Conservation (phyloP, 2,888 invertebrate species). For the Dryadula phaetusa region DNA sequence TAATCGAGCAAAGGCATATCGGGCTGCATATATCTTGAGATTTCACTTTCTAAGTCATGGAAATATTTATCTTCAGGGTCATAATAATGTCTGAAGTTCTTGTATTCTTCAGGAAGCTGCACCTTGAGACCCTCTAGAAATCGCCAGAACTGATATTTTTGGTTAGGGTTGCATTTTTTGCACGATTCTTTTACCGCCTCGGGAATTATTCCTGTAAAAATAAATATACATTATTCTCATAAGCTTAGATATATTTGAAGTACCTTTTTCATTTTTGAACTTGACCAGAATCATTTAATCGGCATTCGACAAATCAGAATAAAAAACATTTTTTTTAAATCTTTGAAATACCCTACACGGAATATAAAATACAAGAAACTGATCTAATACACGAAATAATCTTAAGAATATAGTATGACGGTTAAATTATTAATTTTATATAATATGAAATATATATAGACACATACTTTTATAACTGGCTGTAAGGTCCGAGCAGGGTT, state of each 20-base stretch:
- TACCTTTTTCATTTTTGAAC: too few species aligned
- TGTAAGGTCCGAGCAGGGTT: slow-evolving; percentile 52
- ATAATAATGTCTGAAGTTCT: slow-evolving; percentile 75
- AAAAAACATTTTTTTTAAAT: too few species aligned
- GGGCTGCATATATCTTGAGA: slow-evolving; percentile 3
- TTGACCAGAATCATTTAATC: too few species aligned
- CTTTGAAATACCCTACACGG: too few species aligned
- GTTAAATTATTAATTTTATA: too few species aligned
- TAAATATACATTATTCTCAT: neutral
- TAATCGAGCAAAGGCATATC: slow-evolving; percentile 2
- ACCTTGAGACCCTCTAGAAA: slow-evolving; percentile 69
- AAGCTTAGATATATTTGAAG: neutral
- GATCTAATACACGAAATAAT: too few species aligned
- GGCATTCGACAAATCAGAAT: too few species aligned
- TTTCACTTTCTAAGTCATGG: slow-evolving; percentile 66
- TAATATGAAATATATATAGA: too few species aligned
- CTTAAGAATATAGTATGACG: too few species aligned
- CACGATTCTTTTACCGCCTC: slow-evolving; percentile 37
- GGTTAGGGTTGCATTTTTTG: slow-evolving; percentile 39
- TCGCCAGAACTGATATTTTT: slow-evolving; percentile 37
- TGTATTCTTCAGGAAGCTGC: slow-evolving; percentile 75
- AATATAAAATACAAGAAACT: too few species aligned
- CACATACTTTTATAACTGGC: slow-evolving; percentile 60
- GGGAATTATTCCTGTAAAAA: slow-evolving; percentile 28
- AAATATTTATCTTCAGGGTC: slow-evolving; percentile 85